Conservation (phyloP, 53 echinoderm and acorn worm species). For the Henricia sp. region DNA sequence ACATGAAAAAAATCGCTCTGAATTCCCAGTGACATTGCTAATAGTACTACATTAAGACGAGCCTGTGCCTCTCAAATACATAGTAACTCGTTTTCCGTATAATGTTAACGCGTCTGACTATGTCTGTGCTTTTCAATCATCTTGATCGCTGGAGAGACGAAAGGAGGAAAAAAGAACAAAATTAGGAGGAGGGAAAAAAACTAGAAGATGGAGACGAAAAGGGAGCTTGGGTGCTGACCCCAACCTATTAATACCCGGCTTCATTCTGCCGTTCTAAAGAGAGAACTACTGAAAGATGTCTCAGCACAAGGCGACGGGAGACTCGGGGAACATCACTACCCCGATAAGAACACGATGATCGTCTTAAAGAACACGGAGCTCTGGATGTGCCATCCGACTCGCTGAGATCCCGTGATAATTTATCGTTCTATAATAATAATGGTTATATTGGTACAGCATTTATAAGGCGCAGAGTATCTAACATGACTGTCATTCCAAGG, state of each 20-base stretch:
- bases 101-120: conserved; percentile 36
- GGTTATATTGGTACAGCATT: no score
- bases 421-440: no score
- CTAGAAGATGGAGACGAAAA: not conserved
- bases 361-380: not conserved
- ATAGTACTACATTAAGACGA: no score
- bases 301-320: conserved; percentile 1
- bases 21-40: no score
- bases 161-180: not conserved
- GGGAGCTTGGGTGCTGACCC: conserved; percentile 35
- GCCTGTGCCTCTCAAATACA: conserved; percentile 33
- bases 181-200: not conserved
- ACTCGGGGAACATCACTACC: no score
- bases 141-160: not conserved
- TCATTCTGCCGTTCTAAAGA: conserved; percentile 2
- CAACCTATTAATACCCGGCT: conserved; percentile 27
- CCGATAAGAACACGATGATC: conserved; percentile 18
- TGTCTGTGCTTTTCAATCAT: conserved; percentile 57
- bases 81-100: conserved; percentile 45
- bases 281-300: conserved; percentile 35
- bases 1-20: no score
- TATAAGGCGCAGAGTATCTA: no score
- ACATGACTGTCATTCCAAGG: no score
- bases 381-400: no score
- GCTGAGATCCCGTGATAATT: no score